phyloP scores from a whole-genome alignment of 2,797 vertebrate species.

The Gymnothorax javanicus region DNA sequence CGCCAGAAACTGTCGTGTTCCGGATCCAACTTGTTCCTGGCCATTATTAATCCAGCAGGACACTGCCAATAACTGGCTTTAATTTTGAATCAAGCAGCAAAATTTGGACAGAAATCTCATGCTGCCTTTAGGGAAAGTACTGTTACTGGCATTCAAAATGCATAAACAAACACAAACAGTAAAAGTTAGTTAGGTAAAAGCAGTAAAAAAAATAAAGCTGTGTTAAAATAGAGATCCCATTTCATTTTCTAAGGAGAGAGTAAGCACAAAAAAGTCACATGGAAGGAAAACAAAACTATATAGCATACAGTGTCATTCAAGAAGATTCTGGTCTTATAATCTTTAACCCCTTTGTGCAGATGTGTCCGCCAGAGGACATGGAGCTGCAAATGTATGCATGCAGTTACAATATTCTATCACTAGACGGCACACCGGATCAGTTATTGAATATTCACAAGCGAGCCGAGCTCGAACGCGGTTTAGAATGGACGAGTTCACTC shows the following conservation, averaged over 20 bases:
- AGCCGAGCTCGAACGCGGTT: too few species aligned
- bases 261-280: neutral
- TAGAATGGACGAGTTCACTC: too few species aligned
- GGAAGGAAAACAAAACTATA: too few species aligned
- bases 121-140: neutral
- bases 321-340: too few species aligned
- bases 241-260: neutral
- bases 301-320: too few species aligned
- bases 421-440: too few species aligned
- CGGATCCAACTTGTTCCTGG: neutral
- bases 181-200: neutral
- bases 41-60: constrained; percentile 18
- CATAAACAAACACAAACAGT: constrained; percentile 17
- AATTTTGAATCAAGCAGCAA: constrained; percentile 21
- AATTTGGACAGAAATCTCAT: constrained; percentile 4
- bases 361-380: too few species aligned
- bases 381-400: too few species aligned
- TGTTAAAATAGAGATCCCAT: neutral
- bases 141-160: neutral
- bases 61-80: constrained; percentile 21
- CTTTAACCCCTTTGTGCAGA: too few species aligned
- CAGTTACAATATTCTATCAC: too few species aligned
- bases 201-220: neutral
- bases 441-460: too few species aligned
- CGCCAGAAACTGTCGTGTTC: neutral